Percentiles rank a stretch among this genome's conserved stretches.
Evolutionary conservation across 1,140 invertebrate genomes (phyloP).

Genomic region (Drosophila equinoxialis): DNA sequence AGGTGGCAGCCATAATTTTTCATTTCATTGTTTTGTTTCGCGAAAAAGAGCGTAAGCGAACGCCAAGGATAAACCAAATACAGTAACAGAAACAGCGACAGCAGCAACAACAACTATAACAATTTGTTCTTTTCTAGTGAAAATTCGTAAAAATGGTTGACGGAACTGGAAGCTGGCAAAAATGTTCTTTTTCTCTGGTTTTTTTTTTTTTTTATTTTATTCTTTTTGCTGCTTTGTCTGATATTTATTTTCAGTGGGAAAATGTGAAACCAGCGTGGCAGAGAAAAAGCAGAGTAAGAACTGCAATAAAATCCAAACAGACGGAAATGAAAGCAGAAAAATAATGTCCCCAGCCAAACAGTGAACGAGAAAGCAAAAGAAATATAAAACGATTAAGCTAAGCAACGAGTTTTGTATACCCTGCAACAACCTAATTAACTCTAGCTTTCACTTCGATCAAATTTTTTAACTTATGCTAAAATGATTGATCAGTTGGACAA

Average conservation of each 20-base stretch:
- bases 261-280: constrained; percentile 17
- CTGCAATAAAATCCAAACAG: constrained; percentile 71
- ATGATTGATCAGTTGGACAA: too few relatives aligned
- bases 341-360: constrained; percentile 64
- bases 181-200: constrained; percentile 21
- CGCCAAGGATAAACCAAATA: constrained; percentile 62
- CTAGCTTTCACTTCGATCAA: too few relatives aligned
- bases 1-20: constrained; percentile 69
- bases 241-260: constrained; percentile 67
- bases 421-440: background rate
- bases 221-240: constrained; percentile 46
- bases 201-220: too few relatives aligned
- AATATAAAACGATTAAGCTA: background rate
- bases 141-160: constrained; percentile 67
- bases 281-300: constrained; percentile 42
- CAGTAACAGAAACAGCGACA: constrained; percentile 34
- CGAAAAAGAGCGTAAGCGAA: constrained; percentile 58
- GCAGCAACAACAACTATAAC: constrained; percentile 41
- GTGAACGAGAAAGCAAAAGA: background rate
- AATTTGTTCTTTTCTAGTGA: constrained; percentile 46
- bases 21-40: constrained; percentile 76
- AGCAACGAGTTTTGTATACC: background rate
- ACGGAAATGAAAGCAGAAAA: constrained; percentile 77
- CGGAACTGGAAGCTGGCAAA: constrained; percentile 67
- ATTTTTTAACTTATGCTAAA: too few relatives aligned